Base-by-base conservation (phyloP, 92 coral and sea anemone genomes). In the Epizoanthus fatuus region DNA sequence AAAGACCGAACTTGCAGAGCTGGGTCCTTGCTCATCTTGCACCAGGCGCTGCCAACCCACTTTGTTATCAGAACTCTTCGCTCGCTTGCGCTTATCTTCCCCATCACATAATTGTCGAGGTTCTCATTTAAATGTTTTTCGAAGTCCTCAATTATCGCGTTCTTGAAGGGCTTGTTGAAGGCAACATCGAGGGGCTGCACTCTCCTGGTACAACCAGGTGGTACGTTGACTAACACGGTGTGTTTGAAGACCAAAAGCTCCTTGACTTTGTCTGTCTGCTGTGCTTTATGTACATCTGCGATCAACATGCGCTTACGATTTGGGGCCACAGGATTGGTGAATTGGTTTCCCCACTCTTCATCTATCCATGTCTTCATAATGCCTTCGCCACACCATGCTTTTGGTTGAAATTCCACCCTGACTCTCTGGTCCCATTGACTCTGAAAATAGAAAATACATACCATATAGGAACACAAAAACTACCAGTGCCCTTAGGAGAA, bases 111-210 rank as follows among this genome's bases (percentile, higher is more conserved):
- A 44, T 22, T 22, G 25, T 22, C 25, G 25, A 22, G 83, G 70
- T 77, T 29, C 57, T 77, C 70, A 56, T 56, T 65, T 25, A 77
- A 12, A 58, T 77, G 83, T 77, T 58, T 77, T 38, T 77, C 52
- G 17, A 58, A 58, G 49, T 77, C 53, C 44, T 58, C n/a, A n/a
- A 20, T 58, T 65, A 57, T 25, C 39, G 40, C 44, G 57, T 39
- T 51, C 68, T 77, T 77, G 69, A 77, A 77, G 51, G 69, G 69
- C 66, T 58, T 77, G 57, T 77, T 3, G 69, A 47, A 63, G 22
- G 83, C 22, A 68, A 77, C 70, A 77, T 77, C 83, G 59, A 77
- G 83, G 64, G 83, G 42, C 68, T 57, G 83, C 83, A 79, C 20
- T 22, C 83, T 22, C 42, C 72, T 60, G 69, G 83, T 79, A 60